Conservation (phyloP, 2,113 vertebrate species). For the Rhinopomastus cyanomelas region DNA sequence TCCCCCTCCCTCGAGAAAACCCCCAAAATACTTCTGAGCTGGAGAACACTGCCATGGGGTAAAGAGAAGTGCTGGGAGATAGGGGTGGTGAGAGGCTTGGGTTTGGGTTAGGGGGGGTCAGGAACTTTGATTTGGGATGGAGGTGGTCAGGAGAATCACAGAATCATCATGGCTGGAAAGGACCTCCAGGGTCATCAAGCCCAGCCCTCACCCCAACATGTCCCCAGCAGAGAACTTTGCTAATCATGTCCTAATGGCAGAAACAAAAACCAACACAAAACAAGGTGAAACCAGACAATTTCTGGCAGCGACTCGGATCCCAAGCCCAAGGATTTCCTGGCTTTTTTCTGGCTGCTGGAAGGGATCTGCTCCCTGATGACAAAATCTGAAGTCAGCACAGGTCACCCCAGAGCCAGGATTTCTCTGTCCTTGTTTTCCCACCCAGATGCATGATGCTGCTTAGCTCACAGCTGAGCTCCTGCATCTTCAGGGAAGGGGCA, state of each 20-base stretch:
- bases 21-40: slow-evolving; percentile 24
- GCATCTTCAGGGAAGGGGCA: background rate
- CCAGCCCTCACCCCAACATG: too few species aligned
- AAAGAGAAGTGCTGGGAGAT: slow-evolving; percentile 18
- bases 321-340: background rate
- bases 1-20: background rate
- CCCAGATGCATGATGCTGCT: background rate
- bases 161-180: too few species aligned
- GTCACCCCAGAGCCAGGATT: background rate
- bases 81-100: too few species aligned
- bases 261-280: background rate
- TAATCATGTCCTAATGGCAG: background rate
- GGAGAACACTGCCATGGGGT: background rate
- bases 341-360: background rate
- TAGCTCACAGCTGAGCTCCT: background rate
- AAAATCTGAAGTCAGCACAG: background rate
- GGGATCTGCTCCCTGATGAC: background rate
- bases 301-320: background rate
- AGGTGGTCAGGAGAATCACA: too few species aligned
- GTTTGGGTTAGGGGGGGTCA: too few species aligned
- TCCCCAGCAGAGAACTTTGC: too few species aligned
- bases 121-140: too few species aligned
- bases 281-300: too few species aligned
- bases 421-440: background rate
- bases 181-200: too few species aligned